A percentile compares a stretch with the other conserved stretches of the same genome.
phyloP scores from a whole-genome alignment of 1,140 invertebrate genomes.

The Amyelois transitella region DNA sequence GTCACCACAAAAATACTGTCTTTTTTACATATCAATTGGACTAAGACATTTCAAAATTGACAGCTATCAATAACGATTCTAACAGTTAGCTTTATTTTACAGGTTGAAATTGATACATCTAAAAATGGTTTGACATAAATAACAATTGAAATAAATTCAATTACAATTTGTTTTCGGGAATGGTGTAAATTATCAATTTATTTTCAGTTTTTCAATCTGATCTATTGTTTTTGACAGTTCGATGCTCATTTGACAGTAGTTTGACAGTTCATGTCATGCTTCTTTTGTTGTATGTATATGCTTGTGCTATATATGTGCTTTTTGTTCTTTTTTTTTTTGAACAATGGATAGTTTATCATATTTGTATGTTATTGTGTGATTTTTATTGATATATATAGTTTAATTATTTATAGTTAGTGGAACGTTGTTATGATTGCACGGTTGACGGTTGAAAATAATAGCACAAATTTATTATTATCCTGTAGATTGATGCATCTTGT shows the following conservation, averaged over 20 bases:
- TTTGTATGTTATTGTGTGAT: background rate
- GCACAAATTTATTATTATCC: too few species aligned
- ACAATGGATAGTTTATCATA: background rate
- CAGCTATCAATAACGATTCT: background rate
- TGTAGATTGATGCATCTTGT: too few species aligned
- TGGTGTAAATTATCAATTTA: too few species aligned
- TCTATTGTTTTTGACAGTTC: background rate
- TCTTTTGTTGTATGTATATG: background rate
- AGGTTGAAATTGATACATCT: background rate
- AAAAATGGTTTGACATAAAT: background rate
- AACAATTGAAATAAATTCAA: background rate
- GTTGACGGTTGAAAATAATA: slow-evolving; percentile 1
- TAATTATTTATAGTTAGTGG: too few species aligned
- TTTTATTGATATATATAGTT: background rate
- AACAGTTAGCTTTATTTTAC: background rate
- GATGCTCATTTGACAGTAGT: background rate
- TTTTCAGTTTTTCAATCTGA: background rate
- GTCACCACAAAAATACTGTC: background rate
- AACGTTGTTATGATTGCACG: background rate
- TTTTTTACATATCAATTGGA: background rate
- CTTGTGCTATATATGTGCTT: background rate
- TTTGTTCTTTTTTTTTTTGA: background rate
- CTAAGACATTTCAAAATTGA: background rate
- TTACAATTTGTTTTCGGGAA: background rate
- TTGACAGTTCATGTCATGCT: background rate